Evolutionary conservation across 2,888 invertebrate species (phyloP).

Genomic region (Oconnorella tubifera): DNA sequence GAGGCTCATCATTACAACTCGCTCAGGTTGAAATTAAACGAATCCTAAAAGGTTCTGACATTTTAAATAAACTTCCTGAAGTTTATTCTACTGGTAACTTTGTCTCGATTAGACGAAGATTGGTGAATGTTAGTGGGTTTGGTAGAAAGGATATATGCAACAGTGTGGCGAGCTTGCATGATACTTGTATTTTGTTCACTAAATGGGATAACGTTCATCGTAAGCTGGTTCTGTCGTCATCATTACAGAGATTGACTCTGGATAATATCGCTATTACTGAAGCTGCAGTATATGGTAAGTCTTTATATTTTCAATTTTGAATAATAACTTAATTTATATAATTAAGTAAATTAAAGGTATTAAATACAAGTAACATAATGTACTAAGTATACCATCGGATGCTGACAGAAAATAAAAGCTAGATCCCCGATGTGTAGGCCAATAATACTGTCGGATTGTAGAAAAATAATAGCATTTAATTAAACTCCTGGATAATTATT

Average conservation of each 20-base stretch:
- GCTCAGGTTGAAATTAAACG: slow-evolving; percentile 17
- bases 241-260: slow-evolving; percentile 4
- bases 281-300: slow-evolving; percentile 7
- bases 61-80: neutral
- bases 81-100: slow-evolving; percentile 6
- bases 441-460: too few relatives aligned
- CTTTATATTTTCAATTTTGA: neutral
- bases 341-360: too few relatives aligned
- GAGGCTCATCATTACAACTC: neutral
- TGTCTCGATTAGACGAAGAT: neutral
- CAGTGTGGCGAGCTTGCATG: neutral
- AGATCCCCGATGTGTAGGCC: too few relatives aligned
- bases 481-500: too few relatives aligned
- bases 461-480: too few relatives aligned
- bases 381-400: too few relatives aligned
- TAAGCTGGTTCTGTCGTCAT: neutral
- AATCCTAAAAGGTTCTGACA: slow-evolving; percentile 3
- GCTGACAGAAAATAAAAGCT: too few relatives aligned
- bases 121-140: neutral
- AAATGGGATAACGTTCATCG: neutral
- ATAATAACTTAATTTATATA: too few relatives aligned
- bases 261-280: slow-evolving; percentile 7
- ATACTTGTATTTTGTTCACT: slow-evolving; percentile 12
- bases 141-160: neutral
- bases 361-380: too few relatives aligned